Conservation (phyloP, 2,113 vertebrate species). For the Miniopterus natalensis region DNA sequence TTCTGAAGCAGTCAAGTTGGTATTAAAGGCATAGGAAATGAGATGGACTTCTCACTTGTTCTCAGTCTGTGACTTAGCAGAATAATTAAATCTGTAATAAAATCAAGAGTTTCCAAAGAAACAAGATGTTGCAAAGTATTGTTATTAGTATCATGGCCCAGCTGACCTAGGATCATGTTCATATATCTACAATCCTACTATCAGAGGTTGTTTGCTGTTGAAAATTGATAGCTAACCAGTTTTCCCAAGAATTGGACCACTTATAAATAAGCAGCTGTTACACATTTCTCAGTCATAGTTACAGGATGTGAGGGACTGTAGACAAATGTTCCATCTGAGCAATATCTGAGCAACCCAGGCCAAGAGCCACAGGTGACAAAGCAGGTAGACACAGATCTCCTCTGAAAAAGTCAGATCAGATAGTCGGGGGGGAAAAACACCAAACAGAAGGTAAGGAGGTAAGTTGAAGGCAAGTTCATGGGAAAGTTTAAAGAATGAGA, state of each 20-base stretch:
- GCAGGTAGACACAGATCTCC: background rate
- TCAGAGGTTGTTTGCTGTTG: background rate
- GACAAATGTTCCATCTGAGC: background rate
- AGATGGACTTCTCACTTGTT: background rate
- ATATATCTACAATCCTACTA: background rate
- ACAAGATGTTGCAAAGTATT: conserved; percentile 8
- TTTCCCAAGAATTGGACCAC: background rate
- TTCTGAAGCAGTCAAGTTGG: background rate
- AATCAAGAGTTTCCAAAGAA: background rate
- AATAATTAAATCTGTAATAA: background rate
- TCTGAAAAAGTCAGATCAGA: background rate
- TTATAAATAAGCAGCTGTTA: background rate
- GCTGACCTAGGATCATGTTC: background rate
- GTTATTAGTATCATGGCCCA: background rate
- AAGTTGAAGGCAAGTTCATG: background rate
- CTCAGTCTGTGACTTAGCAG: background rate
- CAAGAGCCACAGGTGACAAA: background rate
- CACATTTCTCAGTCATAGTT: background rate
- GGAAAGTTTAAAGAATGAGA: background rate
- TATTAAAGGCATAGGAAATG: background rate
- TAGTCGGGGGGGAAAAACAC: too few relatives aligned
- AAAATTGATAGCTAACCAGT: background rate
- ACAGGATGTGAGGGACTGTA: background rate
- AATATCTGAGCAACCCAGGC: background rate
- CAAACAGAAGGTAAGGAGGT: background rate